Evolutionary conservation across 2,113 vertebrate species (phyloP).

Genomic region (Lanius ludovicianus): DNA sequence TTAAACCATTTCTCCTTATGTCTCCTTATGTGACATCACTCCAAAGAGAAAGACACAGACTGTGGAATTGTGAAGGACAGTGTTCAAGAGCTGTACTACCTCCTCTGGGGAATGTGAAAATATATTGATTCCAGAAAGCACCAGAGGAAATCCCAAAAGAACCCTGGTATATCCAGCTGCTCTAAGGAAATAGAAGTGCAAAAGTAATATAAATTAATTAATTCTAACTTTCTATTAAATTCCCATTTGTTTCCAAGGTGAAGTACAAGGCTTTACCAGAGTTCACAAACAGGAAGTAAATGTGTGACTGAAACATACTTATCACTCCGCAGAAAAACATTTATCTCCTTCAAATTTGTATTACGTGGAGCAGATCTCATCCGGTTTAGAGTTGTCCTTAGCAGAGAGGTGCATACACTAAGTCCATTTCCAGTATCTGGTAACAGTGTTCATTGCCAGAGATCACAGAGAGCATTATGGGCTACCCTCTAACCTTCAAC

Average conservation of each 20-base stretch:
- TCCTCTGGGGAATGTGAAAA: background rate
- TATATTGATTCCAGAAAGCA: background rate
- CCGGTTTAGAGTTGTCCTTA: background rate
- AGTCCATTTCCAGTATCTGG: background rate
- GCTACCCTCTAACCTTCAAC: background rate
- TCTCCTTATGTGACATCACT: background rate
- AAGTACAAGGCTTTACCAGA: background rate
- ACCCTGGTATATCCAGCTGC: background rate
- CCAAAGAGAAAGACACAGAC: background rate
- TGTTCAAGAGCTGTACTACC: background rate
- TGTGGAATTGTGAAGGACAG: background rate
- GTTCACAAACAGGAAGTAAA: background rate
- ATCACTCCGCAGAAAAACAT: background rate
- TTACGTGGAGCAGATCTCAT: background rate
- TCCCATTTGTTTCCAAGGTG: background rate
- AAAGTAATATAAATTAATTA: background rate
- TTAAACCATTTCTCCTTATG: background rate
- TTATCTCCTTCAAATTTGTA: background rate
- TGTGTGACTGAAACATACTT: background rate
- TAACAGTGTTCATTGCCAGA: background rate
- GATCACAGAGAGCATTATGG: background rate
- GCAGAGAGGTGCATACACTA: background rate
- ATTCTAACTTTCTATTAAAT: background rate
- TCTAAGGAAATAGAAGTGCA: background rate
- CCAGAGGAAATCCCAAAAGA: background rate